These are phyloP conservation scores for Panagrolaimus sp. DNA, from an alignment of 1,140 invertebrate genomes.

Conservation along the genomic window DNA sequence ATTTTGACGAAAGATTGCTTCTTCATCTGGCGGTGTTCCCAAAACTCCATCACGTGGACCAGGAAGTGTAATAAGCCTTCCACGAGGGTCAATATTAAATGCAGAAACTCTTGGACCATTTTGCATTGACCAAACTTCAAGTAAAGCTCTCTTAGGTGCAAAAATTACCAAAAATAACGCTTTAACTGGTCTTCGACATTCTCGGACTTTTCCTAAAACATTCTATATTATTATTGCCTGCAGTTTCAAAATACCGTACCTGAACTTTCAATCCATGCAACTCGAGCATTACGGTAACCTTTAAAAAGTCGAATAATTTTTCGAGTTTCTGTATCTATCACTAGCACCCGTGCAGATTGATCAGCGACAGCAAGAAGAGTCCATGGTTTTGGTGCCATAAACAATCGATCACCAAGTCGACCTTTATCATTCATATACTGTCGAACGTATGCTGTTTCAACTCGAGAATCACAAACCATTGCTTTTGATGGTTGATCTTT, in stretches of 20 bases:
- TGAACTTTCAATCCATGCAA: conserved; percentile 37
- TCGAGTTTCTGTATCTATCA: conserved; percentile 29
- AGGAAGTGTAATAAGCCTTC: conserved; percentile 31
- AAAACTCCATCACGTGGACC: conserved; percentile 19
- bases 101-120: conserved; percentile 44
- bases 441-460: background rate
- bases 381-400: conserved; percentile 20
- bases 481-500: conserved; percentile 27
- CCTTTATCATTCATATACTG: conserved; percentile 1
- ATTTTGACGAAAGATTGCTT: background rate
- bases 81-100: conserved; percentile 35
- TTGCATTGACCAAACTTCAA: conserved; percentile 45
- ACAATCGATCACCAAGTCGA: background rate
- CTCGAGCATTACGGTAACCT: conserved; percentile 38
- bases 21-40: conserved; percentile 11
- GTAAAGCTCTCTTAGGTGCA: conserved; percentile 32
- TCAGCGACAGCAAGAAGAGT: conserved; percentile 35
- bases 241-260: background rate
- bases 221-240: background rate
- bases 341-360: conserved; percentile 29
- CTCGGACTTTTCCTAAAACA: too few species aligned
- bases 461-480: conserved; percentile 4
- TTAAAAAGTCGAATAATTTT: conserved; percentile 33
- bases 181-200: too few species aligned
- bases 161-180: conserved; percentile 41